These are phyloP conservation scores for Tribolium madens DNA, from an alignment of 1,140 invertebrate genomes.

Conservation along the genomic window DNA sequence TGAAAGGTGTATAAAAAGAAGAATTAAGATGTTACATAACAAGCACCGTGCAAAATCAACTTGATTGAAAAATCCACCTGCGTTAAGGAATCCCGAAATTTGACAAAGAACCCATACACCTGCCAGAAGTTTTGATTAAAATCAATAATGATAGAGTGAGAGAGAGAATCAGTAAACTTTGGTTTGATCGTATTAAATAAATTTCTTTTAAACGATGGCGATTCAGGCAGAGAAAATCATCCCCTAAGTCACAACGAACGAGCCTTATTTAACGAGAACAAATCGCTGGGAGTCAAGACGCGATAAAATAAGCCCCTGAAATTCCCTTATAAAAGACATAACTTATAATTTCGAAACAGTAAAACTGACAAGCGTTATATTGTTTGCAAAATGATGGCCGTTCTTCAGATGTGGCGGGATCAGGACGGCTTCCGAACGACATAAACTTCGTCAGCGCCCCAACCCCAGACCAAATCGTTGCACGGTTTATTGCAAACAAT, in stretches of 20 bases:
- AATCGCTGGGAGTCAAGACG: slow-evolving; percentile 43
- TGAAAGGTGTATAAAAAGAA: too few relatives aligned
- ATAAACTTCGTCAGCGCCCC: slow-evolving; percentile 34
- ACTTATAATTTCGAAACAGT: slow-evolving; percentile 61
- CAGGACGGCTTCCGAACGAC: slow-evolving; percentile 39
- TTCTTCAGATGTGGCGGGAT: slow-evolving; percentile 44
- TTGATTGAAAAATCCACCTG: slow-evolving; percentile 27
- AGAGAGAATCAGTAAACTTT: not conserved
- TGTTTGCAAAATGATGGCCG: slow-evolving; percentile 59
- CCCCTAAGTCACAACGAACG: slow-evolving; percentile 23
- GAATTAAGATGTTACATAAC: slow-evolving; percentile 20
- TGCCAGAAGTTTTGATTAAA: slow-evolving; percentile 1
- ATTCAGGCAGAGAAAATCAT: slow-evolving; percentile 6
- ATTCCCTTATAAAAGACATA: slow-evolving; percentile 60
- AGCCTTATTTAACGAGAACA: slow-evolving; percentile 48
- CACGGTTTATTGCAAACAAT: slow-evolving; percentile 26
- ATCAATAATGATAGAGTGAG: not conserved
- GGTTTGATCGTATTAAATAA: slow-evolving; percentile 4
- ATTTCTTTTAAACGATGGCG: slow-evolving; percentile 7
- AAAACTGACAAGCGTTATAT: slow-evolving; percentile 61
- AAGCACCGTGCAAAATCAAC: slow-evolving; percentile 22
- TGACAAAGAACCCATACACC: slow-evolving; percentile 1
- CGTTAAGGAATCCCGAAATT: not conserved
- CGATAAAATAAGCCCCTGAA: slow-evolving; percentile 58
- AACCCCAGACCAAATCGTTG: not conserved